A percentile compares a stretch with the other conserved stretches of the same genome.
These are phyloP conservation scores for Spilosoma lubricipeda DNA, from an alignment of 2,888 invertebrate genomes.

Conservation along the genomic window DNA sequence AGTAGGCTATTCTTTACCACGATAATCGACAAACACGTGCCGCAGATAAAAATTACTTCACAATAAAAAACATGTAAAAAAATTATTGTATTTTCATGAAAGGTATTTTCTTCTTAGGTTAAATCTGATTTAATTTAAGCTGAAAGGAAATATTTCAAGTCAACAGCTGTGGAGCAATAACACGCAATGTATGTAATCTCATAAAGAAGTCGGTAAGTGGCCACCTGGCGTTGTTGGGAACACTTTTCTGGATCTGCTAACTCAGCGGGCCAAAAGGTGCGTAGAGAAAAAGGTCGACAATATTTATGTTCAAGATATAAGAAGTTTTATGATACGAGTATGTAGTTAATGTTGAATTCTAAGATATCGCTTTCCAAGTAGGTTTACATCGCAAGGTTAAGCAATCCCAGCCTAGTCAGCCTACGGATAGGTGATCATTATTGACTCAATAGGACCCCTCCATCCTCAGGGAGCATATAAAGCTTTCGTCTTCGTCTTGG, in stretches of 20 bases:
- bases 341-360: background rate
- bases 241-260: conserved; percentile 4
- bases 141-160: background rate
- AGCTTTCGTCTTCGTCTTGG: too few relatives aligned
- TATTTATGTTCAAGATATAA: background rate
- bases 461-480: too few relatives aligned
- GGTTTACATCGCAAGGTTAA: too few relatives aligned
- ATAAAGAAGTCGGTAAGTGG: conserved; percentile 18
- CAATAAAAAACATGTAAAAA: background rate
- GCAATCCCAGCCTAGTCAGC: too few relatives aligned
- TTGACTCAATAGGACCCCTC: too few relatives aligned
- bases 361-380: background rate
- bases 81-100: background rate
- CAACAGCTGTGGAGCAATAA: conserved; percentile 13
- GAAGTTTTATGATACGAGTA: background rate
- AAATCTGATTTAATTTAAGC: conserved; percentile 9
- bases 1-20: too few relatives aligned
- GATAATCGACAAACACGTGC: too few relatives aligned
- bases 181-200: conserved; percentile 12
- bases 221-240: conserved; percentile 12
- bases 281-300: background rate
- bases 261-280: background rate
- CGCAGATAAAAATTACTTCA: too few relatives aligned
- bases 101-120: background rate
- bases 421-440: too few relatives aligned